A percentile compares a stretch with the other conserved stretches of the same genome.
These are phyloP conservation scores for Muscicapa striata DNA, from an alignment of 2,797 vertebrate species.

Conservation along the genomic window DNA sequence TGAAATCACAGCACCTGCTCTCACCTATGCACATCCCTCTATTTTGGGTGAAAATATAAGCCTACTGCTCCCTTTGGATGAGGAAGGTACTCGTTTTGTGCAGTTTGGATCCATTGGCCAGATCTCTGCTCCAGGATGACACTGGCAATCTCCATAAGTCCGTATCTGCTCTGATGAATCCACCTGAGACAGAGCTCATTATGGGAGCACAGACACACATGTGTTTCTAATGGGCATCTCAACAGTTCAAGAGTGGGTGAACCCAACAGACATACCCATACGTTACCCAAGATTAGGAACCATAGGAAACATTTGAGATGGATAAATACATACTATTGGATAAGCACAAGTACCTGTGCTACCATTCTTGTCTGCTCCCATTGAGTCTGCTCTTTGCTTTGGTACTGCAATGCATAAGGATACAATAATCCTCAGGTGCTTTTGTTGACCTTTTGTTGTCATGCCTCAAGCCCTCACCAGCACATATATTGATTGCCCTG, in stretches of 20 bases:
- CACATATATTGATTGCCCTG: background rate
- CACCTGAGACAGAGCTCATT: background rate
- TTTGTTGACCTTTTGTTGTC: background rate
- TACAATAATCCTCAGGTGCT: background rate
- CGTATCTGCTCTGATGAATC: background rate
- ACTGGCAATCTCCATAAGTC: background rate
- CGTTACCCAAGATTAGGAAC: background rate
- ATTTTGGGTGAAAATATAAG: background rate
- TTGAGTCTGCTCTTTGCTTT: background rate
- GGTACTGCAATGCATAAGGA: accelerated
- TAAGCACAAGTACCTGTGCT: background rate
- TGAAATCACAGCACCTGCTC: background rate
- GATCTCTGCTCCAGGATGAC: background rate
- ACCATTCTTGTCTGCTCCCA: background rate
- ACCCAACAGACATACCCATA: background rate
- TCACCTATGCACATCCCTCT: background rate
- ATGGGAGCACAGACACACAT: background rate
- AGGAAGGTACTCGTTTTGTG: background rate
- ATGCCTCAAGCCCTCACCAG: background rate
- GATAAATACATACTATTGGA: background rate
- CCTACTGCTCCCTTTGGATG: background rate
- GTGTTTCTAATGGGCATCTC: background rate
- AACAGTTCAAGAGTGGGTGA: background rate
- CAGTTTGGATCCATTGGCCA: background rate
- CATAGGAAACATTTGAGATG: background rate